Percentiles rank a stretch among this genome's conserved stretches.
Evolutionary conservation across 2,888 invertebrate genomes (phyloP).

Genomic region (Allygus modestus): DNA sequence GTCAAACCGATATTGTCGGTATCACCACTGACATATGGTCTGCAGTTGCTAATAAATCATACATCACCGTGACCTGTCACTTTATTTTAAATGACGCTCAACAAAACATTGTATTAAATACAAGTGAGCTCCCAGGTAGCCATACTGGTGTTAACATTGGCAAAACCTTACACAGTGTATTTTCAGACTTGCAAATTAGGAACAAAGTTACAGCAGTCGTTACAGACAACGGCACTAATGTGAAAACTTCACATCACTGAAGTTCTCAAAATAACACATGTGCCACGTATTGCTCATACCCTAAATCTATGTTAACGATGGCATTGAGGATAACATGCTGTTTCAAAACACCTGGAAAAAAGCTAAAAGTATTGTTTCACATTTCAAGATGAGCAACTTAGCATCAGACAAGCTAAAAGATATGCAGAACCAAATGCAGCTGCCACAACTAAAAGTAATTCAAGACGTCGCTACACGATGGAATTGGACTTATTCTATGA

Average conservation of each 20-base stretch:
- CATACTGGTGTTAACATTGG: slow-evolving; percentile 68
- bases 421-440: slow-evolving; percentile 42
- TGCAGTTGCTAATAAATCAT: slow-evolving; percentile 69
- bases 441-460: slow-evolving; percentile 12
- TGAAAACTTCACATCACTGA: slow-evolving; percentile 70
- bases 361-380: slow-evolving; percentile 10
- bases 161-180: slow-evolving; percentile 65
- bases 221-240: slow-evolving; percentile 70
- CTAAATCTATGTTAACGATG: slow-evolving; percentile 64
- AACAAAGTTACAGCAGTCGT: slow-evolving; percentile 70
- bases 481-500: slow-evolving; percentile 14
- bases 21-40: too few relatives aligned
- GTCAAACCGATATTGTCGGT: slow-evolving; percentile 65
- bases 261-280: slow-evolving; percentile 69
- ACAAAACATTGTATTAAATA: slow-evolving; percentile 66
- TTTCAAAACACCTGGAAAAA: not conserved
- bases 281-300: slow-evolving; percentile 71
- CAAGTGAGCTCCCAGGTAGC: slow-evolving; percentile 67
- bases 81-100: slow-evolving; percentile 69
- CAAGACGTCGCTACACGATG: slow-evolving; percentile 39
- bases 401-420: slow-evolving; percentile 43
- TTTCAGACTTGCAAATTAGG: slow-evolving; percentile 69
- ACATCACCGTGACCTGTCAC: slow-evolving; percentile 70
- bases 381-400: slow-evolving; percentile 55
- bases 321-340: not conserved